Conservation (phyloP, 1,140 invertebrate genomes). For the Drosophila orena region DNA sequence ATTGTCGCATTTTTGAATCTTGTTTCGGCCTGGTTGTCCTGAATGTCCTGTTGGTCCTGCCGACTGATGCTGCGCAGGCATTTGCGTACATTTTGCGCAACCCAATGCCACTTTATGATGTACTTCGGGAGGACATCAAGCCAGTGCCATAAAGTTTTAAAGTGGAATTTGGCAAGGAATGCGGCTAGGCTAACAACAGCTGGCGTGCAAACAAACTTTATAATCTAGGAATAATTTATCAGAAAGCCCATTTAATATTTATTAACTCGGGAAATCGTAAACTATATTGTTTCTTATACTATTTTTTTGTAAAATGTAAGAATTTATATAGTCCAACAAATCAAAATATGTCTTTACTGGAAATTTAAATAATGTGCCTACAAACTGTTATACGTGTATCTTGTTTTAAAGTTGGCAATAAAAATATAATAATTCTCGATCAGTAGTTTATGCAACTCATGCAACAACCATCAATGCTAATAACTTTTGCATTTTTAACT, state of each 20-base stretch:
- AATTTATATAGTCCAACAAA: neutral
- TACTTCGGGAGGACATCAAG: slow-evolving; percentile 41
- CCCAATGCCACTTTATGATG: slow-evolving; percentile 51
- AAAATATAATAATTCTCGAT: neutral
- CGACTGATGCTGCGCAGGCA: slow-evolving; percentile 30
- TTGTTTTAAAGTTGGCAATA: too few species aligned
- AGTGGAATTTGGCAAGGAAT: neutral
- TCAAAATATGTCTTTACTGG: neutral
- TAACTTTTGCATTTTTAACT: slow-evolving; percentile 1
- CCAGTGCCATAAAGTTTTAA: slow-evolving; percentile 35
- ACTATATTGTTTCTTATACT: too few species aligned
- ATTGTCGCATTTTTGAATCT: slow-evolving; percentile 19
- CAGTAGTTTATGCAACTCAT: neutral
- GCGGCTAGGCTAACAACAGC: slow-evolving; percentile 13
- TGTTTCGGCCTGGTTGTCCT: slow-evolving; percentile 4
- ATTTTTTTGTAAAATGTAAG: too few species aligned
- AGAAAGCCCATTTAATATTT: slow-evolving; percentile 6
- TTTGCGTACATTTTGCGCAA: slow-evolving; percentile 61
- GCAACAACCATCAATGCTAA: neutral
- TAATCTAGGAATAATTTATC: slow-evolving; percentile 1
- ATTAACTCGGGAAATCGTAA: neutral
- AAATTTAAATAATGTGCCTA: neutral
- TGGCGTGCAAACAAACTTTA: slow-evolving; percentile 19
- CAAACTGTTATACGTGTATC: too few species aligned
- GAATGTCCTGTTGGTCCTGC: neutral